Evolutionary conservation across 2,797 vertebrate genomes (phyloP), one percentile per base, ranked within the genome.

Genomic region (Morelia viridis): DNA sequence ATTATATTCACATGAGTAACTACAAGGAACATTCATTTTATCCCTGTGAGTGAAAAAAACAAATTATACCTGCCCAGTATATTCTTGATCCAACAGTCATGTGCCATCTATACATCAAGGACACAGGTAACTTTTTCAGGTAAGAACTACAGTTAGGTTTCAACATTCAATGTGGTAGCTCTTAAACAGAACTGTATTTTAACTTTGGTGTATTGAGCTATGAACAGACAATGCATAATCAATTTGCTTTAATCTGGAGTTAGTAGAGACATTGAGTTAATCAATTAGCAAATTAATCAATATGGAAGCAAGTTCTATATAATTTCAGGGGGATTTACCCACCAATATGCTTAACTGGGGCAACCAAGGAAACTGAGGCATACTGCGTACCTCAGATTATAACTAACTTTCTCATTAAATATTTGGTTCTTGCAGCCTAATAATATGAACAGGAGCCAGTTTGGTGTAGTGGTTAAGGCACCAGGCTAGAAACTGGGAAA

Each of bases 1-100:
- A 90, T 91, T 91, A 93, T n/a, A 26, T 89, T 57, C 87, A 85
- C 8, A n/a, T 93, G 91, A 92, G 62, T 90, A 86, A 61, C 41
- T 68, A 26, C 8, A 60, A 92, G 60, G 11, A 62, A 9, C 76
- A 85, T 88, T 88, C 22, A 88, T 76, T 61, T 76, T 76, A 64
- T 85, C 57, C 56, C 41, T n/a, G 71, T 60, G 2, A 24, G 31
- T 62, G 58, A 31, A 31, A 10, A 28, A 83, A 4, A 17, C 28
- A 65, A 64, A 89, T 24, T 24, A 90, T 57, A 85, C n/a, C 41
- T 91, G 60, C 53, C 60, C 53, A 89, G 53, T 85, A 17, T 6
- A 5, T 17, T 17, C 35, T 61, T 86, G 41, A 58, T 50, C 41
- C 26, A 22, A 28, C 4, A 56, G 6, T 24, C 19, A 1, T 60